Conservation (phyloP, 2,797 vertebrate genomes). For the Zalophus californianus region DNA sequence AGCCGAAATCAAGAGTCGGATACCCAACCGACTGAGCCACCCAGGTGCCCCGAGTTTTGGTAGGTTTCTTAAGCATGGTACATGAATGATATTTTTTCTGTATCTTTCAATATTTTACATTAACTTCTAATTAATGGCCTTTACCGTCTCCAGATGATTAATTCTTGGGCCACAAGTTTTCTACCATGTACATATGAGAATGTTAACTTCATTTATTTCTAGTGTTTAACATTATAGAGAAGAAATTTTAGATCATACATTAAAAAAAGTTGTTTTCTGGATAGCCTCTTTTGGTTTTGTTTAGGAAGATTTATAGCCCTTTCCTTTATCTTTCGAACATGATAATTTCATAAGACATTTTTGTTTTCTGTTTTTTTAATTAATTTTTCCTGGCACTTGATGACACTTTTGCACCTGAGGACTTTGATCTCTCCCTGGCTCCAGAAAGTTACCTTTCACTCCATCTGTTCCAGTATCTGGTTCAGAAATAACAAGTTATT, state of each 20-base stretch:
- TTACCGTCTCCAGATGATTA: background rate
- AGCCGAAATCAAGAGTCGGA: background rate
- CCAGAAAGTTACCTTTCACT: background rate
- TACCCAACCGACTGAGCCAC: background rate
- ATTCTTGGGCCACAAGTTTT: background rate
- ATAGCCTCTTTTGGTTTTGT: background rate
- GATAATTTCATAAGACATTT: background rate
- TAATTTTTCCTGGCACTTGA: background rate
- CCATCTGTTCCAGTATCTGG: background rate
- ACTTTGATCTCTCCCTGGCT: background rate
- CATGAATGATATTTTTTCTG: background rate
- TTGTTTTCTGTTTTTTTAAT: background rate
- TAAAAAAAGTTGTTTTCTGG: background rate
- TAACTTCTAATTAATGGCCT: background rate
- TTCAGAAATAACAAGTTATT: background rate
- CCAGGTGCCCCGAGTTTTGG: background rate
- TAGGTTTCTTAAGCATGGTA: background rate
- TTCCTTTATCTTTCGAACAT: background rate
- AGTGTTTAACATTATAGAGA: background rate
- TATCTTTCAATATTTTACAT: background rate
- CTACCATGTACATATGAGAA: background rate
- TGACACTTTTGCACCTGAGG: background rate
- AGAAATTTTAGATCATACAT: background rate
- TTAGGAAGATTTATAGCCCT: background rate
- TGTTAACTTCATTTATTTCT: background rate